Conservation (phyloP, 1,140 invertebrate genomes). For the Oscheius sp. region DNA sequence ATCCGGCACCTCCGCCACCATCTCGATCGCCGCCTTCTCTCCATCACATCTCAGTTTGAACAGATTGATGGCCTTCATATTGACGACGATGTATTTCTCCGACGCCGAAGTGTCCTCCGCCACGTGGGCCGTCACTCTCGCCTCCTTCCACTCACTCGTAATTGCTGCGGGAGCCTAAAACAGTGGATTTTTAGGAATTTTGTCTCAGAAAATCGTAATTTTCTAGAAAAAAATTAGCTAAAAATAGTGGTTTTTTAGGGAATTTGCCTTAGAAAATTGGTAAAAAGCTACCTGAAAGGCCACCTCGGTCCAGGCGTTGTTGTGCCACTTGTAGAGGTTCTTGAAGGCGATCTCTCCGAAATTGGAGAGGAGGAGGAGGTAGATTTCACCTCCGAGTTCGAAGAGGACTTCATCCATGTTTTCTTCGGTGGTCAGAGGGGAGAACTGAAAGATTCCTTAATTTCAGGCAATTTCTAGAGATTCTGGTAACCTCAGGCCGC, state of each 20-base stretch:
- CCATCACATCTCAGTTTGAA: neutral
- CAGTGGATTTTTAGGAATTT: no score
- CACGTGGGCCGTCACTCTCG: neutral
- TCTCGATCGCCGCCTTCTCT: neutral
- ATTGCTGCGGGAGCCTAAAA: no score
- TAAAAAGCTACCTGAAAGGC: neutral
- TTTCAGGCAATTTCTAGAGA: no score
- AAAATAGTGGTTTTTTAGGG: no score
- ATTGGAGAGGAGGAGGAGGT: neutral
- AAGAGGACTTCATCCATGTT: conserved; percentile 2
- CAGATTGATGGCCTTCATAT: neutral
- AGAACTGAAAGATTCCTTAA: neutral
- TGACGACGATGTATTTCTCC: neutral
- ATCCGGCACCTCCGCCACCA: neutral
- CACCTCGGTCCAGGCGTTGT: neutral
- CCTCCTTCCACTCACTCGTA: no score
- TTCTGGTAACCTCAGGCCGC: no score
- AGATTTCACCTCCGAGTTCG: neutral
- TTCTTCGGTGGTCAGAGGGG: neutral
- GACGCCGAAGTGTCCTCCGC: neutral
- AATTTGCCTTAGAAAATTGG: no score
- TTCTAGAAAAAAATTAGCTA: no score
- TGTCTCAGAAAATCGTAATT: no score
- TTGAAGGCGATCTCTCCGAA: neutral
- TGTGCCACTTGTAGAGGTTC: neutral